Evolutionary conservation across 2,888 invertebrate species (phyloP).

Genomic region (Nomada flava): DNA sequence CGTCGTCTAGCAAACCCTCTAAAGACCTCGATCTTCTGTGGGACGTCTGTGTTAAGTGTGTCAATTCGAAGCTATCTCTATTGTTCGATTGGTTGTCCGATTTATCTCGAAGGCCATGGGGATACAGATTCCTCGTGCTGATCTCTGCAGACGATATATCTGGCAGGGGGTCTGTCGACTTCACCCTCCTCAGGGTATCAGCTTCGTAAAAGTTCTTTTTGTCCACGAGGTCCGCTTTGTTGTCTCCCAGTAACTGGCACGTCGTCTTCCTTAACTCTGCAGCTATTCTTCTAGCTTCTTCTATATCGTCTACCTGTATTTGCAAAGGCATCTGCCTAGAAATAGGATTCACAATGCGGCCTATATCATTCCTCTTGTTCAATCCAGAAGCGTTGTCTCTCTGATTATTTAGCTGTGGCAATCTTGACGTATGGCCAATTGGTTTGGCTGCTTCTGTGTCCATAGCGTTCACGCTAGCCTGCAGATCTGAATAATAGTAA

Average conservation of each 20-base stretch:
- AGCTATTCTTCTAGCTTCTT: constrained; percentile 81
- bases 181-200: constrained; percentile 86
- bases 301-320: constrained; percentile 79
- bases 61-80: constrained; percentile 39
- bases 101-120: constrained; percentile 82
- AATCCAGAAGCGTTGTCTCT: constrained; percentile 87
- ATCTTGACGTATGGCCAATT: constrained; percentile 74
- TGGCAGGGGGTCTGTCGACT: constrained; percentile 79
- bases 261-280: constrained; percentile 82
- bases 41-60: constrained; percentile 67
- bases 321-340: constrained; percentile 77
- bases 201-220: constrained; percentile 91
- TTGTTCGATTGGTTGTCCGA: constrained; percentile 54
- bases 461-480: constrained; percentile 63
- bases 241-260: constrained; percentile 79
- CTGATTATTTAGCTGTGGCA: constrained; percentile 89
- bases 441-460: constrained; percentile 65
- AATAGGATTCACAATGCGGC: constrained; percentile 90
- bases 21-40: constrained; percentile 86
- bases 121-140: constrained; percentile 81
- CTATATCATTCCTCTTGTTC: constrained; percentile 86
- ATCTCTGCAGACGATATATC: constrained; percentile 77
- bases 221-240: constrained; percentile 85
- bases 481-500: constrained; percentile 94
- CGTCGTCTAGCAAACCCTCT: constrained; percentile 87